Conservation (phyloP, 2,888 invertebrate genomes). For the Hipparchia sbordonii region DNA sequence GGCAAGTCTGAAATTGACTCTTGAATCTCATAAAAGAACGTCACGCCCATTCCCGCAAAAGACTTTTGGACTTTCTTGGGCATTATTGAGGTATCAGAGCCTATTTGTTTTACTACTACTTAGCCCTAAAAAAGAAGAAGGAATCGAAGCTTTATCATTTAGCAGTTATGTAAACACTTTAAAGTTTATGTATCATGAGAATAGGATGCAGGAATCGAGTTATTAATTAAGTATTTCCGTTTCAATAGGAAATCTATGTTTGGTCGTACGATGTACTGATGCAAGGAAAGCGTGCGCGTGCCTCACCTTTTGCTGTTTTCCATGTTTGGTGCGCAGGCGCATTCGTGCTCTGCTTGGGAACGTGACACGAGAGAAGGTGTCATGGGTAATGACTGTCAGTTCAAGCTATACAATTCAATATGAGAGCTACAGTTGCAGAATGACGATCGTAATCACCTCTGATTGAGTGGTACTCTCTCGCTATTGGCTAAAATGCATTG, state of each 20-base stretch:
- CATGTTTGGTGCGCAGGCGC: conserved; percentile 23
- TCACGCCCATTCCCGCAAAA: too few species aligned
- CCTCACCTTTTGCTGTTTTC: conserved; percentile 20
- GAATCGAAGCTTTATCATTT: too few species aligned
- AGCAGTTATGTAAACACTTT: not conserved
- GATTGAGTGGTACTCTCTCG: too few species aligned
- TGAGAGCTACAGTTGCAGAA: too few species aligned
- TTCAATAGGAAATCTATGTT: conserved; percentile 6
- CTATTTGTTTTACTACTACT: too few species aligned
- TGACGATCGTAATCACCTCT: too few species aligned
- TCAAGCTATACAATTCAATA: not conserved
- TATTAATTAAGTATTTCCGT: not conserved
- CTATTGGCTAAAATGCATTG: too few species aligned
- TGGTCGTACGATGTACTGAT: conserved; percentile 9
- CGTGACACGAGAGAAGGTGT: conserved; percentile 25
- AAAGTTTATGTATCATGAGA: not conserved
- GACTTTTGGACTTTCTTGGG: too few species aligned
- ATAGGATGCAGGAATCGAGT: not conserved
- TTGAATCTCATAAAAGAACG: too few species aligned
- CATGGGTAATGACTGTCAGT: not conserved
- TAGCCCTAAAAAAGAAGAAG: too few species aligned
- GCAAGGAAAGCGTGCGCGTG: conserved; percentile 26
- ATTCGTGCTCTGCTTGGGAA: conserved; percentile 14
- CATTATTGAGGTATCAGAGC: too few species aligned
- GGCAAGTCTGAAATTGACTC: too few species aligned